These are phyloP conservation scores for Caenorhabditis becei DNA, from an alignment of 2,888 invertebrate genomes.

Conservation along the genomic window DNA sequence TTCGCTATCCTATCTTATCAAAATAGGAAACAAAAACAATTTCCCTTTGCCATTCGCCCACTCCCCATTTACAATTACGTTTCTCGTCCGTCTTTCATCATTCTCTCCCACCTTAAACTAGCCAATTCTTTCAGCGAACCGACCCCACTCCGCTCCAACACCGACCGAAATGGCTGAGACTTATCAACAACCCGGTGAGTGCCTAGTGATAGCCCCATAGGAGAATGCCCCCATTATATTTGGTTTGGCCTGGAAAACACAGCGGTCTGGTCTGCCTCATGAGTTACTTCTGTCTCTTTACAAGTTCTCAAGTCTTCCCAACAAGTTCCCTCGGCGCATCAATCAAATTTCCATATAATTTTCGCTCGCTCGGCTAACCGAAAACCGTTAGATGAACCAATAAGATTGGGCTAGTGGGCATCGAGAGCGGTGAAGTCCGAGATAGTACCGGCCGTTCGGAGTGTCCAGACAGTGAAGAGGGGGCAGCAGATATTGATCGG, in stretches of 20 bases:
- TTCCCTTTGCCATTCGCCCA: neutral
- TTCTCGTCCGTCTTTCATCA: neutral
- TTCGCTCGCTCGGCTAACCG: slow-evolving; percentile 6
- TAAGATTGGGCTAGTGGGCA: slow-evolving; percentile 53
- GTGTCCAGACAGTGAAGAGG: slow-evolving; percentile 23
- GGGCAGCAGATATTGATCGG: slow-evolving; percentile 60
- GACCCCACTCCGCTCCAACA: slow-evolving; percentile 11
- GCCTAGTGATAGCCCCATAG: neutral
- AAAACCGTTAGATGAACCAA: slow-evolving; percentile 53
- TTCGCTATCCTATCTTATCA: slow-evolving; percentile 9
- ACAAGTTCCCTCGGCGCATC: slow-evolving; percentile 21
- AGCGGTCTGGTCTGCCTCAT: neutral
- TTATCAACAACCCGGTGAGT: slow-evolving; percentile 50
- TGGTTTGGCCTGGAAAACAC: neutral
- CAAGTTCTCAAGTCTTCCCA: neutral
- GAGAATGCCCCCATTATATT: neutral
- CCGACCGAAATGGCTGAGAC: slow-evolving; percentile 36
- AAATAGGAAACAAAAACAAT: slow-evolving; percentile 28
- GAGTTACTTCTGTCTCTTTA: neutral
- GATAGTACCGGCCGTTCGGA: slow-evolving; percentile 9
- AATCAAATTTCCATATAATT: slow-evolving; percentile 13
- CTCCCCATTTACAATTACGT: slow-evolving; percentile 12
- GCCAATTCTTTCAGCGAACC: slow-evolving; percentile 34
- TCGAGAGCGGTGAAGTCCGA: slow-evolving; percentile 15
- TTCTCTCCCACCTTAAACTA: slow-evolving; percentile 7